Conservation (phyloP, 2,113 vertebrate species). For the Anseranas semipalmata region DNA sequence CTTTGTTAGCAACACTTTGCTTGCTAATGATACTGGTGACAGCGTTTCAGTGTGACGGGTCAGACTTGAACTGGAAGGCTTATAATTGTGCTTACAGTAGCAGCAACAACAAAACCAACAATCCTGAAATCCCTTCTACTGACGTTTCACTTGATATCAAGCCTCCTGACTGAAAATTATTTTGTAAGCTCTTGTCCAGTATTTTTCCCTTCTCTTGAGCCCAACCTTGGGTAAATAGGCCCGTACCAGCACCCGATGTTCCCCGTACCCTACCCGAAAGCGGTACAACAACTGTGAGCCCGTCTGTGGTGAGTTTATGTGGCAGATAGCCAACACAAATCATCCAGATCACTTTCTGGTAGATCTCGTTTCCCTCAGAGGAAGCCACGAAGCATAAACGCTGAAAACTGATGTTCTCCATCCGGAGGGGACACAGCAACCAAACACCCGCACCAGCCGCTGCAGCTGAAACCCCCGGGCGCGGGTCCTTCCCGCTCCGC, state of each 20-base stretch:
- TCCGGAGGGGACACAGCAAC: background rate
- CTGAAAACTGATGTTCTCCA: background rate
- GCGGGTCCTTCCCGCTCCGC: background rate
- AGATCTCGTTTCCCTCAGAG: slow-evolving; percentile 56
- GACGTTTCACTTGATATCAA: slow-evolving; percentile 3
- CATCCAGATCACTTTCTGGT: slow-evolving; percentile 39
- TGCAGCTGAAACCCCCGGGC: background rate
- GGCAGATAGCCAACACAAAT: slow-evolving; percentile 56
- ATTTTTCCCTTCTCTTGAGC: background rate
- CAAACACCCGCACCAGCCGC: slow-evolving; percentile 2
- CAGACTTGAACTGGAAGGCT: slow-evolving; percentile 58
- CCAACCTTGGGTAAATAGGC: background rate
- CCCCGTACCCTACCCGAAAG: background rate
- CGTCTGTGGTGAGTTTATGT: background rate
- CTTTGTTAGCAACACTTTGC: slow-evolving; percentile 65
- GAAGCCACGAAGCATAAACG: background rate
- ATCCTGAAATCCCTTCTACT: slow-evolving; percentile 10
- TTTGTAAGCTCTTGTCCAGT: background rate
- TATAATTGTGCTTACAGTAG: slow-evolving; percentile 24
- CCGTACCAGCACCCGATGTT: slow-evolving; percentile 1
- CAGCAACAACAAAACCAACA: background rate
- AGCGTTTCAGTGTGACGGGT: slow-evolving; percentile 60
- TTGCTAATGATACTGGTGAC: slow-evolving; percentile 64
- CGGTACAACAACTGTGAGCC: background rate
- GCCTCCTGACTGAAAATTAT: background rate